Evolutionary conservation across 2,888 invertebrate genomes (phyloP).

Genomic region (Myopa testacea): DNA sequence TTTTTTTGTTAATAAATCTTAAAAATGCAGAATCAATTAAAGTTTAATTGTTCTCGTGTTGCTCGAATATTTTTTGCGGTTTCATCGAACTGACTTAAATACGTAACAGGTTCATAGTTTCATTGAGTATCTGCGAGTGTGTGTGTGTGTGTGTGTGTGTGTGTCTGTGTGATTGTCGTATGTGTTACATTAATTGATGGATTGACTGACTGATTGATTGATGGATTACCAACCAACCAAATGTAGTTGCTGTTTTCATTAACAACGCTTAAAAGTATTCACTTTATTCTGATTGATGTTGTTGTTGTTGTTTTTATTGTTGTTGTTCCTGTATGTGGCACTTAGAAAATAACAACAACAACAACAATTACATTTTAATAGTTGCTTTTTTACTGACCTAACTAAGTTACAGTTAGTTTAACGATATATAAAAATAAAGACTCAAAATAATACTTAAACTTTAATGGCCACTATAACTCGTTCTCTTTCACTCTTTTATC

Average conservation of each 20-base stretch:
- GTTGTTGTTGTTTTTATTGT: neutral
- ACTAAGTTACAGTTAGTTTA: too few relatives aligned
- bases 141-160: too few relatives aligned
- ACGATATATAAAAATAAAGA: too few relatives aligned
- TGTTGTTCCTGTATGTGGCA: neutral
- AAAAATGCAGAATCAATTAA: slow-evolving; percentile 23
- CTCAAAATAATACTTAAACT: neutral
- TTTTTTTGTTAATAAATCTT: neutral
- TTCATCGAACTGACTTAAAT: neutral
- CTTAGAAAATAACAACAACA: neutral
- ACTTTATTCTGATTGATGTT: neutral
- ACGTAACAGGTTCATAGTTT: neutral
- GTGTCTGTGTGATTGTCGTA: neutral
- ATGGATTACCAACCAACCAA: neutral
- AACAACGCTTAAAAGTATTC: too few relatives aligned
- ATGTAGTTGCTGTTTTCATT: neutral
- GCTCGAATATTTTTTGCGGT: slow-evolving; percentile 2
- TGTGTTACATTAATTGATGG: slow-evolving; percentile 16
- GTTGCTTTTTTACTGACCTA: too few relatives aligned
- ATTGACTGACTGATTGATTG: slow-evolving; percentile 11
- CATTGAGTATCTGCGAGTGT: too few relatives aligned
- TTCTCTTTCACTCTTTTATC: neutral
- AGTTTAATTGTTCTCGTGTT: slow-evolving; percentile 11
- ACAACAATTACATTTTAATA: too few relatives aligned
- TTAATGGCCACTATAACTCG: neutral